Base-by-base conservation (phyloP, 2,888 invertebrate genomes). In the Platycnemis pennipes region DNA sequence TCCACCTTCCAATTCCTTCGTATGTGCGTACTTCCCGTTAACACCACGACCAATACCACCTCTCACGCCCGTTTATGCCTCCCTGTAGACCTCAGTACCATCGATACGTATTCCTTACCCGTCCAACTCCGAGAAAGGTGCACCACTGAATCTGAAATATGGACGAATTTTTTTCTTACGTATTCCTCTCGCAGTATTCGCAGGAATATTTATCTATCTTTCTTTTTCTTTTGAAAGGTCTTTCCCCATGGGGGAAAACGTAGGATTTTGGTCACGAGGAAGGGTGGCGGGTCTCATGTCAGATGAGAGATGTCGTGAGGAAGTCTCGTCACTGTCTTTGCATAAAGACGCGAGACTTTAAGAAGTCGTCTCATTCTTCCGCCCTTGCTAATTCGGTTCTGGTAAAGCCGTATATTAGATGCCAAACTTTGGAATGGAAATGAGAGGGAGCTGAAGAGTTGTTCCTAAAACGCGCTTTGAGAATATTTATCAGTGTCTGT, bases 111-210 rank as follows among this genome's bases (percentile, higher is more conserved):
- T 91, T 91, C 91, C 91, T 53, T 44, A n/a, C 91, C 91, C 91
- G 91, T 69, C 69, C 91, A 45, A 91, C 63, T 63, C 91, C 69
- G 44, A n/a, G 63, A 91, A 91, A 63, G 91, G 91, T 91, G 91
- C 91, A 63, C 91, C 63, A 69, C 63, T 44, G 91, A 91, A 91
- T 91, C 63, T 91, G 91, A 91, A 91, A 91, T 91, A 91, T 91
- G 91, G 91, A 56, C 22, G 63, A 69, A 16, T 44, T 56, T 89
- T 56, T 89, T 89, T 89, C 42, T 46, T 42, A 31, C 63, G 37
- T 69, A 42, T 91, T 56, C n/a, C 63, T 42, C 63, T 69, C 77
- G 77, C 37, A 77, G 31, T 77, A 37, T 37, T 37, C 37, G 44
- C 56, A 44, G 63, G 22, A 49, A 19, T 63, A 77, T 26, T 31